phyloP scores from a whole-genome alignment of 2,797 vertebrate species.

The Sphaeramia orbicularis region DNA sequence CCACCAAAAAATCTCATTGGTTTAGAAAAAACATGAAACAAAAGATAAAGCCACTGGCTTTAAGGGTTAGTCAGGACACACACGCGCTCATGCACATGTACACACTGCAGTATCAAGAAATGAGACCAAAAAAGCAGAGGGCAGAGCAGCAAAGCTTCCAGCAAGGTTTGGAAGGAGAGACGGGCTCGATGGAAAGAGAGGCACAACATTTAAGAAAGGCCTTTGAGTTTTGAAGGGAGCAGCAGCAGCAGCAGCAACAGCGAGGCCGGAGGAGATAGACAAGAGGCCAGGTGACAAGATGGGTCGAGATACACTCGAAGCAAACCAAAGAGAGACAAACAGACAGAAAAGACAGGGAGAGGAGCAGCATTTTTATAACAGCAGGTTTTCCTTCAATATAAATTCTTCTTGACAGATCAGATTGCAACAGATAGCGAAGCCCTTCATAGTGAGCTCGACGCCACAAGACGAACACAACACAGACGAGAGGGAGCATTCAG shows the following conservation, averaged over 20 bases:
- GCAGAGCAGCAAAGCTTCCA: conserved; percentile 75
- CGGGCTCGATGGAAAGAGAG: conserved; percentile 70
- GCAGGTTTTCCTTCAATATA: conserved; percentile 35
- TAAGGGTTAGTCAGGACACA: conserved; percentile 22
- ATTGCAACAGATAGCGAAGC: conserved; percentile 61
- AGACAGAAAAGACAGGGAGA: background rate
- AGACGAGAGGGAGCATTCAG: conserved; percentile 67
- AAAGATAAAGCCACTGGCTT: conserved; percentile 3
- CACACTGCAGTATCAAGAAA: conserved; percentile 42
- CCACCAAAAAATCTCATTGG: background rate
- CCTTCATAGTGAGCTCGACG: conserved; percentile 57
- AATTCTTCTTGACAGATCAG: conserved; percentile 52
- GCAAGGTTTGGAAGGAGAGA: conserved; percentile 62
- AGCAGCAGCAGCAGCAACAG: conserved; percentile 43
- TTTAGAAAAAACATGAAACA: background rate
- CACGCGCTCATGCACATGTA: conserved; percentile 19
- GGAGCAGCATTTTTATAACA: conserved; percentile 26
- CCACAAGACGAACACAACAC: conserved; percentile 66
- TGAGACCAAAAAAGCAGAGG: conserved; percentile 28
- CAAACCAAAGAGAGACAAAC: conserved; percentile 27
- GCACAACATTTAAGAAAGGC: conserved; percentile 84
- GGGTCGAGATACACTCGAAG: conserved; percentile 14
- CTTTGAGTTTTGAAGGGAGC: conserved; percentile 74
- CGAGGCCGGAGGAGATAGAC: conserved; percentile 47
- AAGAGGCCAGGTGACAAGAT: conserved; percentile 33